A percentile compares a stretch with the other conserved stretches of the same genome.
Evolutionary conservation across 2,113 vertebrate species (phyloP).

Genomic region (Chamaea fasciata): DNA sequence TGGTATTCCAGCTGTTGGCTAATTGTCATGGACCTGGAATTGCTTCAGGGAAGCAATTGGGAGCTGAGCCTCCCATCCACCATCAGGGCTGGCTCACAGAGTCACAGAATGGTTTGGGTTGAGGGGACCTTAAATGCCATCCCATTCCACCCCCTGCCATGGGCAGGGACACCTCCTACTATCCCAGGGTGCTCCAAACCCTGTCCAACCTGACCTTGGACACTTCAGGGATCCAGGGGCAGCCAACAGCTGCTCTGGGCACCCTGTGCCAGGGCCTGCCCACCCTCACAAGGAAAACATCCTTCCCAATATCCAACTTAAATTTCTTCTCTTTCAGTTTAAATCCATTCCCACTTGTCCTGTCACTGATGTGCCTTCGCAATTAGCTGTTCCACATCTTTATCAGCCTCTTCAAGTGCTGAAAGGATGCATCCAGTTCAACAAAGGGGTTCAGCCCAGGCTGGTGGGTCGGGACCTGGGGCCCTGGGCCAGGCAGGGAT

Average conservation of each 20-base stretch:
- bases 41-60: background rate
- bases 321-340: background rate
- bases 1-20: background rate
- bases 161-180: background rate
- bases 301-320: background rate
- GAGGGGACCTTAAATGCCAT: fast-evolving
- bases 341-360: background rate
- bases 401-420: background rate
- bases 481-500: background rate
- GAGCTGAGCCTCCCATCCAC: background rate
- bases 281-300: background rate
- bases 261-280: background rate
- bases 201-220: fast-evolving
- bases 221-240: background rate
- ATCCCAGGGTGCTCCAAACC: background rate
- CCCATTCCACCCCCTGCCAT: background rate
- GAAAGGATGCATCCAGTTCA: background rate
- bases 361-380: background rate
- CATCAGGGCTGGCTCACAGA: background rate
- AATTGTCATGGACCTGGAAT: background rate
- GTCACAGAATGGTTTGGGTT: background rate
- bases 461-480: fast-evolving
- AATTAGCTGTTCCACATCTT: background rate
- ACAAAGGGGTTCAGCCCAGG: background rate
- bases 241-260: background rate